Evolutionary conservation across 2,888 invertebrate genomes (phyloP).

Genomic region (Choreutis nemorana): DNA sequence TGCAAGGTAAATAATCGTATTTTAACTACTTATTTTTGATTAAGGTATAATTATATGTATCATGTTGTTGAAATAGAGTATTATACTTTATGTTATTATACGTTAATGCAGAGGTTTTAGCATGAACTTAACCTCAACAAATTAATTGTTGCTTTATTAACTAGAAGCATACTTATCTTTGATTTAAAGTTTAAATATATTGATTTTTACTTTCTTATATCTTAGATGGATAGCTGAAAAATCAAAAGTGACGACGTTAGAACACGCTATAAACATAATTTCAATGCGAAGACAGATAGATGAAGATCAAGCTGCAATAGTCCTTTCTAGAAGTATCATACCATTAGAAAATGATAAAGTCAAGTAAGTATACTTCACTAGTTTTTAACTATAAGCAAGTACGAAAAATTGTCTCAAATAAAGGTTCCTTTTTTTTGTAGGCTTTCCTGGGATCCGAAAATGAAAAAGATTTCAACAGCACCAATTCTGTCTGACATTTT

Average conservation of each 20-base stretch:
- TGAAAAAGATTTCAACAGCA: slow-evolving; percentile 21
- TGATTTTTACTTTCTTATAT: slow-evolving; percentile 4
- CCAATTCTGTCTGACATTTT: slow-evolving; percentile 24
- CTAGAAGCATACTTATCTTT: too few relatives aligned
- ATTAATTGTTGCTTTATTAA: too few relatives aligned
- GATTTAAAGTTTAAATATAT: too few relatives aligned
- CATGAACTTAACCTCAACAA: too few relatives aligned
- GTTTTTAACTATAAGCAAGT: too few relatives aligned
- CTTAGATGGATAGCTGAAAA: slow-evolving; percentile 19
- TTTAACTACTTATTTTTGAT: too few relatives aligned
- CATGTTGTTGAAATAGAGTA: too few relatives aligned
- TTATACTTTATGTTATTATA: too few relatives aligned
- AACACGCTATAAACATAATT: slow-evolving; percentile 43
- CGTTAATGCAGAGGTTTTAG: too few relatives aligned
- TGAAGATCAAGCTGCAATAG: slow-evolving; percentile 46
- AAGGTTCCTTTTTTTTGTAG: slow-evolving; percentile 21
- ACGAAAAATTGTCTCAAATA: too few relatives aligned
- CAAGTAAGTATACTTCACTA: slow-evolving; percentile 26
- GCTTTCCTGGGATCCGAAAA: slow-evolving; percentile 31
- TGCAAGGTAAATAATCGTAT: slow-evolving; percentile 22
- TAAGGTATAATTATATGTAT: too few relatives aligned
- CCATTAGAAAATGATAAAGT: slow-evolving; percentile 43
- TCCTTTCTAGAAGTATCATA: slow-evolving; percentile 50
- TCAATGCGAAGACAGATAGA: slow-evolving; percentile 39
- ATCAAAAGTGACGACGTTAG: slow-evolving; percentile 21